Base-by-base conservation (phyloP, 2,113 vertebrate genomes). In the Etia nguti region DNA sequence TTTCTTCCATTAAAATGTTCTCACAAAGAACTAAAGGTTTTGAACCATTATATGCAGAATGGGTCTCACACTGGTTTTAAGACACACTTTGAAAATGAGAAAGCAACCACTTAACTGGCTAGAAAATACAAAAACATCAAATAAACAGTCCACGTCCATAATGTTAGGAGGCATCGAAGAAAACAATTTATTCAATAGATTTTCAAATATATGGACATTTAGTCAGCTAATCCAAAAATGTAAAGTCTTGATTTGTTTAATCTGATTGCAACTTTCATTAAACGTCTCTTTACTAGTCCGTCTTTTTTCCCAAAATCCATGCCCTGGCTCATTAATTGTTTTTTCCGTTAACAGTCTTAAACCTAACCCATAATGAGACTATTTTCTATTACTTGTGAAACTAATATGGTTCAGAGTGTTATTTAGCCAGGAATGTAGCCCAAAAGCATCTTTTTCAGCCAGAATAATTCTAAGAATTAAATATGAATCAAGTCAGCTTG, bases 51-150 rank as follows among this genome's bases (percentile, higher is more conserved):
- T 4, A 4, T 73, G 41, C n/a, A 73, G 41, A 24, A 48, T 48
- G 22, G 68, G 38, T 48, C 15, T 75, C 41, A 0, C 2, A 4
- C 22, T 18, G 0, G 0, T 2, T 46, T 48, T 75, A 75, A 48
- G 41, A 48, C 4, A 48, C 38, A 48, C 68, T 75, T 48, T 73
- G 9, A 70, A 70, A 70, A 43, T 70, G 12, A 24, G 38, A 41
- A 73, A 10, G 22, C 41, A 46, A 26, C 46, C 2, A 7, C 48
- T 73, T 75, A 2, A 75, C 46, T 26, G 16, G 0, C 16, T 29
- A 7, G 5, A 75, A 75, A 15, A 4, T 48, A 75, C 24, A 18
- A 29, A 46, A 48, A 11, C 13, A 1, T 75, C n/a, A 29, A 48
- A 9, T 79, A 24, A 46, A 10, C 11, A 26, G 6, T n/a, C 8